These are phyloP conservation scores for Drosophila niveifrons DNA, from an alignment of 2,888 invertebrate species.

Conservation along the genomic window DNA sequence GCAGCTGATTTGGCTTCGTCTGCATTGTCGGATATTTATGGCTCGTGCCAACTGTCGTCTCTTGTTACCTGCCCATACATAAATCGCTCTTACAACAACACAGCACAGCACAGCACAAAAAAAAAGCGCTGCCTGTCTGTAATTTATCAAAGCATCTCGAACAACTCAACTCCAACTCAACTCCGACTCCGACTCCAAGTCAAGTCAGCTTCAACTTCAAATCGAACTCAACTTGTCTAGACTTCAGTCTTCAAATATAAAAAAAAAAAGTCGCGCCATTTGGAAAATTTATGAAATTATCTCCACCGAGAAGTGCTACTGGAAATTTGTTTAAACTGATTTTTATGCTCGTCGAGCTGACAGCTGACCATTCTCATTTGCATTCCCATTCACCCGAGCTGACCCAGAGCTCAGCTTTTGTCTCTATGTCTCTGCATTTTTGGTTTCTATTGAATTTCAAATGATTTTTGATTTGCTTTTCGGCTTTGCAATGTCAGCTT, in stretches of 20 bases:
- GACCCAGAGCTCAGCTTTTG: background rate
- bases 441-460: constrained; percentile 35
- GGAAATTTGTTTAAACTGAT: constrained; percentile 62
- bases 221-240: constrained; percentile 27
- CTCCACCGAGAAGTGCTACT: constrained; percentile 62
- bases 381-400: constrained; percentile 25
- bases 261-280: constrained; percentile 54
- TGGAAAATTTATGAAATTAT: constrained; percentile 62
- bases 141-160: constrained; percentile 72
- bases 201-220: constrained; percentile 13
- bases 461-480: constrained; percentile 15
- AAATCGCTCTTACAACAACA: constrained; percentile 46
- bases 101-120: constrained; percentile 15
- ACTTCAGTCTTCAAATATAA: constrained; percentile 22
- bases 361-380: constrained; percentile 37
- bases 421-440: constrained; percentile 15
- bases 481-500: constrained; percentile 10
- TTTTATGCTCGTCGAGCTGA: constrained; percentile 33
- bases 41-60: constrained; percentile 78
- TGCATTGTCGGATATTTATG: constrained; percentile 63
- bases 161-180: constrained; percentile 47
- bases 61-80: constrained; percentile 61
- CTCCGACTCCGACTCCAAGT: constrained; percentile 13
- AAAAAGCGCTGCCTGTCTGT: constrained; percentile 52
- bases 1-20: constrained; percentile 69